These are phyloP conservation scores for Neocrepidodera transversa DNA, from an alignment of 2,888 invertebrate species.

Conservation along the genomic window DNA sequence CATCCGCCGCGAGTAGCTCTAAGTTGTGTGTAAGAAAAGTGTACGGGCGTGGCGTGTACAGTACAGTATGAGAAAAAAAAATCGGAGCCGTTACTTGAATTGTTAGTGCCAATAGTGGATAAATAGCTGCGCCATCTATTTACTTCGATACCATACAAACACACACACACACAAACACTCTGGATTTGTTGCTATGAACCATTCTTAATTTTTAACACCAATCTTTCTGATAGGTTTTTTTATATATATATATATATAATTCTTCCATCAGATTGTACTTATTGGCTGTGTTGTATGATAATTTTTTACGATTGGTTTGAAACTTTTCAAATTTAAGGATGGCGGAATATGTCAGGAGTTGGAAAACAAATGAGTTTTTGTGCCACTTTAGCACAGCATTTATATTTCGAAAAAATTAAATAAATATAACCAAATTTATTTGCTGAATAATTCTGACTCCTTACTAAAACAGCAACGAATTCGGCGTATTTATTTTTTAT, in stretches of 20 bases:
- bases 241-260: no score
- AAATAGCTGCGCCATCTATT: conserved; percentile 46
- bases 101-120: conserved; percentile 57
- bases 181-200: conserved; percentile 37
- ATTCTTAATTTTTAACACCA: no score
- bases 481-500: conserved; percentile 12
- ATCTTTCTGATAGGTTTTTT: no score
- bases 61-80: conserved; percentile 52
- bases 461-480: conserved; percentile 5
- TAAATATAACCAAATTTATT: no score
- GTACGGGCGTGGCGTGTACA: conserved; percentile 51
- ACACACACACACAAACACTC: no score
- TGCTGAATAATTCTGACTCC: no score
- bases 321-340: conserved; percentile 7
- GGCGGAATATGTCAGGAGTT: not conserved
- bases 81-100: conserved; percentile 50
- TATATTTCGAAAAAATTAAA: no score
- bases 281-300: conserved; percentile 51
- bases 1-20: conserved; percentile 38
- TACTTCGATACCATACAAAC: conserved; percentile 44
- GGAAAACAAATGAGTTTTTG: not conserved
- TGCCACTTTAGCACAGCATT: not conserved
- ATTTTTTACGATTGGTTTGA: conserved; percentile 35
- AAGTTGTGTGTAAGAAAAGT: conserved; percentile 54
- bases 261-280: conserved; percentile 43